These are phyloP conservation scores for Numida meleagris DNA, from an alignment of 2,113 vertebrate genomes.

Conservation along the genomic window DNA sequence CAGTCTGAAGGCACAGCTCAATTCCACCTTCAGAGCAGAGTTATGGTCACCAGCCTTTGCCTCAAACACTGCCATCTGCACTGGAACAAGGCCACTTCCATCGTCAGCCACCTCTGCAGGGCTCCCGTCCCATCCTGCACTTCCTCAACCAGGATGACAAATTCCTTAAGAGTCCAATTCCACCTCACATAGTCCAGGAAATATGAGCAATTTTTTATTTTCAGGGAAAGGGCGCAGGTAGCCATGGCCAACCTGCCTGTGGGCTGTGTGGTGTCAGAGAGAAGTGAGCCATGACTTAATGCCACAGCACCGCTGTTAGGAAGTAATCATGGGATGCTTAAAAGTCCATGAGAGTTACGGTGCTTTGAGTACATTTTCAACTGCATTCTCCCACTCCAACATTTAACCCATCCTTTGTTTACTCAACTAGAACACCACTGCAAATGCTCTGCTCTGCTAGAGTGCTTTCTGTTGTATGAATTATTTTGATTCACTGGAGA, in stretches of 20 bases:
- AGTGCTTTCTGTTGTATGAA: not conserved
- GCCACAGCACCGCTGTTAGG: not conserved
- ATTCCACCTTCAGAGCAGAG: not conserved
- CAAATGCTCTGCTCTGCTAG: not conserved
- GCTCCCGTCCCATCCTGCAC: not conserved
- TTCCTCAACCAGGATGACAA: not conserved
- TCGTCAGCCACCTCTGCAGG: fast-evolving
- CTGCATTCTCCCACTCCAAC: not conserved
- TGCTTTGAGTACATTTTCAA: not conserved
- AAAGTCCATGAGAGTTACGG: not conserved
- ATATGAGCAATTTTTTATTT: not conserved
- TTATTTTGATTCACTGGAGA: not conserved
- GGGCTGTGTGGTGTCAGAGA: not conserved
- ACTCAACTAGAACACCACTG: not conserved
- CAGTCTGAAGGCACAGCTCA: not conserved
- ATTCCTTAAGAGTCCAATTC: not conserved
- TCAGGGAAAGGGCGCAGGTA: not conserved
- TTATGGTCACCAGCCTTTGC: not conserved
- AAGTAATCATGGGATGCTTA: not conserved
- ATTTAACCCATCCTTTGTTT: not conserved
- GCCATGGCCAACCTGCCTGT: not conserved
- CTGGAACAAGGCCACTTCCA: not conserved
- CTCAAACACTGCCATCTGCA: not conserved
- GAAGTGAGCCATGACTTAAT: not conserved
- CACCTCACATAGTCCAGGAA: not conserved